Conservation (phyloP, 2,797 vertebrate genomes). For the Thalassophryne amazonica region DNA sequence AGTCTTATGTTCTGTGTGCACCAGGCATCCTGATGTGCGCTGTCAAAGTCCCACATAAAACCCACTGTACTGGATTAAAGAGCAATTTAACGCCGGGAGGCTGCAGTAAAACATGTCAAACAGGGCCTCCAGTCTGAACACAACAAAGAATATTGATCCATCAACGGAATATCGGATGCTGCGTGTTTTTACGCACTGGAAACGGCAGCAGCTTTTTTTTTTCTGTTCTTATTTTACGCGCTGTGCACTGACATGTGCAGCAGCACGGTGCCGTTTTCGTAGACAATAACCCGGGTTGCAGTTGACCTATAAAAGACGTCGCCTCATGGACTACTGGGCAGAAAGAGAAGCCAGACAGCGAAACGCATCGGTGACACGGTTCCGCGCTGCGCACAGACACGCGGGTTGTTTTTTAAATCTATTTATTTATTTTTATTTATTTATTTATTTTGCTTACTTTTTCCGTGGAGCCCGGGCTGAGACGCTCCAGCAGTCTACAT, state of each 20-base stretch:
- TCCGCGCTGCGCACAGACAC: conserved; percentile 50
- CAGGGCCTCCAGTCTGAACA: conserved; percentile 16
- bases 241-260: conserved; percentile 38
- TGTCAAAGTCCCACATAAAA: conserved; percentile 6
- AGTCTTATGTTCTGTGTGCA: conserved; percentile 44
- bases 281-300: conserved; percentile 69
- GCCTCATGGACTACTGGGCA: conserved; percentile 70
- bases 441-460: conserved; percentile 83
- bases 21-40: conserved; percentile 18
- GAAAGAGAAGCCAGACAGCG: conserved; percentile 68
- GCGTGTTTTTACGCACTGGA: conserved; percentile 4
- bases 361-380: conserved; percentile 61
- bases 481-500: conserved; percentile 90
- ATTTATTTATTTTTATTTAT: too few species aligned
- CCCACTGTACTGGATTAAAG: conserved; percentile 12
- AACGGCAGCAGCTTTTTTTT: conserved; percentile 6
- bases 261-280: conserved; percentile 31
- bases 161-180: too few species aligned
- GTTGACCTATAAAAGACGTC: conserved; percentile 77
- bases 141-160: not conserved
- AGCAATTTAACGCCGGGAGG: not conserved
- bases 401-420: too few species aligned
- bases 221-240: not conserved
- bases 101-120: not conserved
- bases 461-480: conserved; percentile 91